Evolutionary conservation across 1,140 invertebrate species (phyloP).

Genomic region (Ditylenchus dipsaci): DNA sequence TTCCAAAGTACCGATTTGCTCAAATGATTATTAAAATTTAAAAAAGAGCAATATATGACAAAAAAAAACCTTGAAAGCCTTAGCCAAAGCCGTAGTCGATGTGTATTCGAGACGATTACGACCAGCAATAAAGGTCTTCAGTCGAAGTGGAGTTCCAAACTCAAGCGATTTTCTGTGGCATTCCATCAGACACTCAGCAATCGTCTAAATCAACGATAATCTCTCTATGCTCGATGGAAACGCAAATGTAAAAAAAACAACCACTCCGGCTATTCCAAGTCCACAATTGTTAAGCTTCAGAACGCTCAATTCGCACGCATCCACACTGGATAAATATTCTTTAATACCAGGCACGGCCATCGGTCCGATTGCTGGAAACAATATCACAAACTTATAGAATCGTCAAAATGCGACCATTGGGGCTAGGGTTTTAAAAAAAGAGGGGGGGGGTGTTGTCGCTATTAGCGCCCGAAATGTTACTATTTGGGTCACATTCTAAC

Average conservation of each 20-base stretch:
- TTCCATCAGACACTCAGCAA: constrained; percentile 73
- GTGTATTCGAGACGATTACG: constrained; percentile 89
- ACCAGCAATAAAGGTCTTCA: constrained; percentile 84
- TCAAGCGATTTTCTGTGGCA: constrained; percentile 69
- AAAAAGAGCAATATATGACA: not conserved
- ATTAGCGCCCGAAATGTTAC: too few species aligned
- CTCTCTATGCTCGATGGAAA: too few species aligned
- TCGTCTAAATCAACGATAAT: constrained; percentile 64
- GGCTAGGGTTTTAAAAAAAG: too few species aligned
- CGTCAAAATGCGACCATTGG: too few species aligned
- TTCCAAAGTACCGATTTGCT: constrained; percentile 72
- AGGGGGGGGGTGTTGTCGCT: too few species aligned
- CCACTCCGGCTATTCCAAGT: constrained; percentile 79
- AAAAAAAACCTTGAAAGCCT: constrained; percentile 70
- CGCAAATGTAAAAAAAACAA: too few species aligned
- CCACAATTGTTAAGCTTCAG: constrained; percentile 90
- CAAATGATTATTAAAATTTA: constrained; percentile 23
- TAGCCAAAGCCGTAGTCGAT: constrained; percentile 76
- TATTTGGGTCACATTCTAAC: too few species aligned
- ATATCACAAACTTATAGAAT: too few species aligned
- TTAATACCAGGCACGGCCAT: constrained; percentile 84
- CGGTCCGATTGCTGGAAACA: constrained; percentile 73
- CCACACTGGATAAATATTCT: constrained; percentile 74
- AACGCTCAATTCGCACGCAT: constrained; percentile 75
- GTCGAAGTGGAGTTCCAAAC: constrained; percentile 66